A percentile compares a stretch with the other conserved stretches of the same genome.
Evolutionary conservation across 2,888 invertebrate species (phyloP).

Genomic region (Spicauda simplicius): DNA sequence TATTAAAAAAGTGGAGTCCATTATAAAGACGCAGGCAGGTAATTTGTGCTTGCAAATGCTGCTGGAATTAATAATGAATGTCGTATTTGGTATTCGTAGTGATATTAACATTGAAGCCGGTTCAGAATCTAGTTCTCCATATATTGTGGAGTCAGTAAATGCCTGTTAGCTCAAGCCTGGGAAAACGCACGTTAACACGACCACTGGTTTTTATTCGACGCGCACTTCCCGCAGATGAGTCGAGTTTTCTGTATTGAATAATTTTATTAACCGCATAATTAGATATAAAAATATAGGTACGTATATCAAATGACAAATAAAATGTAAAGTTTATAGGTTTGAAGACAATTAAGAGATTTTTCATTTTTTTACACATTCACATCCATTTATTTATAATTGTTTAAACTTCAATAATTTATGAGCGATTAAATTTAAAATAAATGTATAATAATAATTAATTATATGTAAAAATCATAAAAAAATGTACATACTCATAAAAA

Average conservation of each 20-base stretch:
- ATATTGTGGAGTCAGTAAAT: slow-evolving; percentile 37
- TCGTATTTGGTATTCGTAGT: slow-evolving; percentile 57
- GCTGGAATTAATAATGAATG: slow-evolving; percentile 51
- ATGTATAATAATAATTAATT: too few species aligned
- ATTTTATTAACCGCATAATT: neutral
- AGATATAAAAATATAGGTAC: too few species aligned
- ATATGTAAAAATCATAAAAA: too few species aligned
- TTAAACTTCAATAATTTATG: too few species aligned
- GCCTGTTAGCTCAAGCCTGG: slow-evolving; percentile 34
- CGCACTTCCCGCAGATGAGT: slow-evolving; percentile 14
- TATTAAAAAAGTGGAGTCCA: slow-evolving; percentile 17
- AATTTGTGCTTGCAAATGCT: slow-evolving; percentile 52
- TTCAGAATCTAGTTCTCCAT: slow-evolving; percentile 59
- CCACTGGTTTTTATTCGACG: slow-evolving; percentile 12
- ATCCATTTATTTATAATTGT: too few species aligned
- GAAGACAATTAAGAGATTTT: too few species aligned
- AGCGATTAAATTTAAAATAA: too few species aligned
- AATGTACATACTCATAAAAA: too few species aligned
- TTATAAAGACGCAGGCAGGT: slow-evolving; percentile 39
- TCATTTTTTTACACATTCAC: too few species aligned
- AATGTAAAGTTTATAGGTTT: too few species aligned
- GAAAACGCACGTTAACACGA: slow-evolving; percentile 38
- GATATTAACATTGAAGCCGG: slow-evolving; percentile 54
- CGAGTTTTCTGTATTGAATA: slow-evolving; percentile 16
- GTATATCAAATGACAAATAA: too few species aligned